Evolutionary conservation across 2,113 vertebrate species (phyloP).

Genomic region (Apus apus): DNA sequence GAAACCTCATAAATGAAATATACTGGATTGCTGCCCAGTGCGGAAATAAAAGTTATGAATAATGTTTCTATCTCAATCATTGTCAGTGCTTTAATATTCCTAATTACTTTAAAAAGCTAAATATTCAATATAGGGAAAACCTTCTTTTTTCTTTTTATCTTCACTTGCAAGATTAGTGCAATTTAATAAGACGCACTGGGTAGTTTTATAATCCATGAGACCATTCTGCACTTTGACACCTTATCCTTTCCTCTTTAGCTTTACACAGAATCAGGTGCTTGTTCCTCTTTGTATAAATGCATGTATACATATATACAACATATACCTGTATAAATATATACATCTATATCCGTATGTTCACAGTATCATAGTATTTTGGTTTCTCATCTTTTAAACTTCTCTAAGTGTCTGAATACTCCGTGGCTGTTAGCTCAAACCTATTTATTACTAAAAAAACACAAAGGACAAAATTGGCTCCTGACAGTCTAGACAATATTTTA

Average conservation of each 20-base stretch:
- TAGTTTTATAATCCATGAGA: conserved; percentile 19
- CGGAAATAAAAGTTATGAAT: conserved; percentile 98
- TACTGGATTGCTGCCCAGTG: conserved; percentile 91
- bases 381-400: neutral
- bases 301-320: too few species aligned
- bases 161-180: conserved; percentile 71
- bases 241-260: neutral
- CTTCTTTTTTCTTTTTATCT: conserved; percentile 76
- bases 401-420: neutral
- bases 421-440: neutral
- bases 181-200: conserved; percentile 70
- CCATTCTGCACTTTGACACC: conserved; percentile 20
- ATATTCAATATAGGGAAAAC: conserved; percentile 79
- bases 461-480: neutral
- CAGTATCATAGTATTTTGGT: neutral
- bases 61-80: conserved; percentile 95
- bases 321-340: neutral
- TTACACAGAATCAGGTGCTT: conserved; percentile 15
- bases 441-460: neutral
- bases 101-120: conserved; percentile 89
- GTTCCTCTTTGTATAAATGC: neutral
- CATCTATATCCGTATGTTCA: too few species aligned
- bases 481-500: neutral
- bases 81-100: conserved; percentile 91
- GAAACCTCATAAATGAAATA: conserved; percentile 98